Conservation (phyloP, 1,140 invertebrate species). For the Xylocopa sonorina region DNA sequence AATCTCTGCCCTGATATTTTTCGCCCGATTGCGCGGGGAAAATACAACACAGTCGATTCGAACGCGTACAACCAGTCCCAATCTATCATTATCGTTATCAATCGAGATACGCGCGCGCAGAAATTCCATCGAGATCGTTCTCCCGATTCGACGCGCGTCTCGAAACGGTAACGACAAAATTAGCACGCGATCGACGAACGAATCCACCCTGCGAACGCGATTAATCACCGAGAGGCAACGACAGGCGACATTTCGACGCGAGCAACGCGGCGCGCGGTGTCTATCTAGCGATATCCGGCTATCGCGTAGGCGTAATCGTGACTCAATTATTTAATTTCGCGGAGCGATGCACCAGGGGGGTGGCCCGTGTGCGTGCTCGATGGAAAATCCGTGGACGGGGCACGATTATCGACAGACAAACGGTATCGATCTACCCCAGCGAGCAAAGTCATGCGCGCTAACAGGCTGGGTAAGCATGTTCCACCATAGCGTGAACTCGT, state of each 20-base stretch:
- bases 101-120: too few species aligned
- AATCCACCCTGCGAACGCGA: neutral
- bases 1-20: slow-evolving; percentile 46
- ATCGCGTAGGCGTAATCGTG: slow-evolving; percentile 1
- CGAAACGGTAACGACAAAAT: neutral
- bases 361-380: neutral
- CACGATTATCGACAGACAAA: slow-evolving; percentile 44
- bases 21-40: slow-evolving; percentile 17
- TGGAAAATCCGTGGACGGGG: slow-evolving; percentile 33
- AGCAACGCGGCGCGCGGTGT: neutral
- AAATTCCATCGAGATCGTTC: neutral
- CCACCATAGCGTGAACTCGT: slow-evolving; percentile 44
- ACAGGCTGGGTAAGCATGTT: slow-evolving; percentile 46
- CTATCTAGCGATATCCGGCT: neutral
- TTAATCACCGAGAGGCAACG: neutral
- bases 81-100: neutral
- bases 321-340: slow-evolving; percentile 33
- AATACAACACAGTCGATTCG: slow-evolving; percentile 23
- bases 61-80: neutral
- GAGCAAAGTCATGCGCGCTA: slow-evolving; percentile 50
- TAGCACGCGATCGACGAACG: neutral
- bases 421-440: slow-evolving; percentile 54
- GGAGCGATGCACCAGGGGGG: neutral
- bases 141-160: neutral
- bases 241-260: neutral